Evolutionary conservation across 30 jellyfish, hydroid and myxozoan species (phyloP).

Genomic region (Cassiopea xamachana): DNA sequence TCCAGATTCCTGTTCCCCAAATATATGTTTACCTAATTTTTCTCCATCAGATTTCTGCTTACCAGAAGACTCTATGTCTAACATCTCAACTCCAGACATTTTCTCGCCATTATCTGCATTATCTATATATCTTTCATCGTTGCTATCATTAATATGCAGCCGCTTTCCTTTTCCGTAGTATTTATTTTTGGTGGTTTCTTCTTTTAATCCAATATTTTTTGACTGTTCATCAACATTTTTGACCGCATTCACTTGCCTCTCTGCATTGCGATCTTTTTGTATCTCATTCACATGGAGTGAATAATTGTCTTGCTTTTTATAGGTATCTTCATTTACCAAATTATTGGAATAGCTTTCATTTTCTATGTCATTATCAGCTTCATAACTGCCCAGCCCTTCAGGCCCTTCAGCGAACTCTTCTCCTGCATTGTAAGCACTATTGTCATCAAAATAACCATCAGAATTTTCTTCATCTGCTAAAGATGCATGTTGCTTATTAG

Average conservation of each 20-base stretch:
- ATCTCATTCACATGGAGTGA: too few species aligned
- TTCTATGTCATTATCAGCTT: background rate
- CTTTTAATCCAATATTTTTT: too few species aligned
- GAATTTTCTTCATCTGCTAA: background rate
- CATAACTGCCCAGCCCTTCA: slow-evolving; percentile 1
- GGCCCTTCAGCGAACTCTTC: background rate
- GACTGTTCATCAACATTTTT: too few species aligned
- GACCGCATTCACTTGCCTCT: too few species aligned
- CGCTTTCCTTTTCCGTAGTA: background rate
- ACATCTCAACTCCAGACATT: background rate
- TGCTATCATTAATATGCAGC: background rate
- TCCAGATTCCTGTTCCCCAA: background rate
- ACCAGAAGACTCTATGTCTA: background rate
- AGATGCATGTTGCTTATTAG: background rate
- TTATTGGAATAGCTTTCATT: too few species aligned
- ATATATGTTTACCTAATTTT: background rate
- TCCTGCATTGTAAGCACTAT: background rate
- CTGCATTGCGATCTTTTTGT: too few species aligned
- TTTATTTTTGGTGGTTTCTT: too few species aligned
- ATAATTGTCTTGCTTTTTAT: too few species aligned
- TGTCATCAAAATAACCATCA: background rate
- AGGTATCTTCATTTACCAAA: too few species aligned
- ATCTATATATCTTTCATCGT: background rate
- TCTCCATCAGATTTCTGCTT: background rate
- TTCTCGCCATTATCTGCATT: background rate